Evolutionary conservation across 2,888 invertebrate genomes (phyloP).

Genomic region (Octodonta nipae): DNA sequence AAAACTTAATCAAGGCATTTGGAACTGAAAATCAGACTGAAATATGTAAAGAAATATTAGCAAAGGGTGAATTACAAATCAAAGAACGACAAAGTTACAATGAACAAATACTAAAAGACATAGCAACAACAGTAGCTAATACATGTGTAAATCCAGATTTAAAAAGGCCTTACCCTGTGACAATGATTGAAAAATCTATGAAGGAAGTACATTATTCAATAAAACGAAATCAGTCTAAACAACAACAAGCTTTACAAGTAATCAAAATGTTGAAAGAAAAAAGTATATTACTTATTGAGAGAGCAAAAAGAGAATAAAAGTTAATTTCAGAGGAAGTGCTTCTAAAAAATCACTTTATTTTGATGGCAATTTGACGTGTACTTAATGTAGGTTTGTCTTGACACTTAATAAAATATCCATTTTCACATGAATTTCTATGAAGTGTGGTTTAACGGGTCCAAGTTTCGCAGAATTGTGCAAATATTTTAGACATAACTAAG

Average conservation of each 20-base stretch:
- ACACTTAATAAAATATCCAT: no score
- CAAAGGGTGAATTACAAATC: constrained; percentile 93
- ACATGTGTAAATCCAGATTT: constrained; percentile 95
- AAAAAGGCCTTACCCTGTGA: constrained; percentile 86
- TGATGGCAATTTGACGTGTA: no score
- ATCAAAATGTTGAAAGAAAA: constrained; percentile 37
- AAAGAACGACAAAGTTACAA: constrained; percentile 87
- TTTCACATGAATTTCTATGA: no score
- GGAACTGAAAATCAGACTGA: constrained; percentile 81
- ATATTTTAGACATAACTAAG: no score
- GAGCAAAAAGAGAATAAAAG: constrained; percentile 89
- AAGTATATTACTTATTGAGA: constrained; percentile 80
- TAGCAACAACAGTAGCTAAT: constrained; percentile 85
- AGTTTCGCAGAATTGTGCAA: no score
- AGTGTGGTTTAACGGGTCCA: no score
- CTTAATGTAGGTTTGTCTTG: no score
- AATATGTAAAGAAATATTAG: constrained; percentile 85
- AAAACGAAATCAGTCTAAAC: constrained; percentile 86
- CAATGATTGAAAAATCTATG: constrained; percentile 94
- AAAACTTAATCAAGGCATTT: constrained; percentile 84
- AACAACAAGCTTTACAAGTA: constrained; percentile 93
- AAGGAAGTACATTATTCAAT: constrained; percentile 92
- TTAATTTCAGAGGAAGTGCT: constrained; percentile 67
- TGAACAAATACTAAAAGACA: constrained; percentile 81
- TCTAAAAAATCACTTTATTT: no score